Conservation (phyloP, 2,888 invertebrate genomes). For the Sisyra nigra region DNA sequence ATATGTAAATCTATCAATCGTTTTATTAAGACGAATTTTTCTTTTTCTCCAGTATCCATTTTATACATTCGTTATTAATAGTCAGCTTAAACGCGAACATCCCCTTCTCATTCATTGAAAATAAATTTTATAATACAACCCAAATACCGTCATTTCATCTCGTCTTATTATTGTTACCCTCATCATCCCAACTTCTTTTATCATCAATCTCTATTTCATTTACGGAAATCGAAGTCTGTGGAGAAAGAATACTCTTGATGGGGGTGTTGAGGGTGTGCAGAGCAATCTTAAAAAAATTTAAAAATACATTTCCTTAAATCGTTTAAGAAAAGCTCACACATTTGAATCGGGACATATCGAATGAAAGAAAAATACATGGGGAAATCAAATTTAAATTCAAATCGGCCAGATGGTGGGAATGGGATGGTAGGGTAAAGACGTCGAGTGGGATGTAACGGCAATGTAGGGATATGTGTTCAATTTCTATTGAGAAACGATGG, state of each 20-base stretch:
- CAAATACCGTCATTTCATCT: too few species aligned
- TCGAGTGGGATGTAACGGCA: too few species aligned
- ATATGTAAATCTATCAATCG: too few species aligned
- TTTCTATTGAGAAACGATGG: not conserved
- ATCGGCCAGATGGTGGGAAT: not conserved
- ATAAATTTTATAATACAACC: too few species aligned
- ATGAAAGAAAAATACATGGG: slow-evolving; percentile 1
- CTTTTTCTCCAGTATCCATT: too few species aligned
- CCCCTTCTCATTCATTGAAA: too few species aligned
- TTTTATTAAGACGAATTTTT: too few species aligned
- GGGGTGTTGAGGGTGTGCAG: not conserved
- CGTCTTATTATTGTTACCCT: too few species aligned
- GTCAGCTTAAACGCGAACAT: too few species aligned
- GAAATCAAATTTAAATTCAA: slow-evolving; percentile 8
- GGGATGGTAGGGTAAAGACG: not conserved
- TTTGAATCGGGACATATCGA: not conserved
- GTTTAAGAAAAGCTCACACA: slow-evolving; percentile 4
- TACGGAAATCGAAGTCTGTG: slow-evolving; percentile 6
- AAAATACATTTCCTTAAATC: slow-evolving; percentile 9
- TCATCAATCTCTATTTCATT: slow-evolving; percentile 7
- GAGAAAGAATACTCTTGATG: not conserved
- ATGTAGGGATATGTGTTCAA: too few species aligned
- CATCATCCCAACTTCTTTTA: not conserved
- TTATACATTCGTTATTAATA: too few species aligned
- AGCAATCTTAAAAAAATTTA: slow-evolving; percentile 7